Evolutionary conservation across 1,140 invertebrate species (phyloP).

Genomic region (Pentalonia nigronervosa): DNA sequence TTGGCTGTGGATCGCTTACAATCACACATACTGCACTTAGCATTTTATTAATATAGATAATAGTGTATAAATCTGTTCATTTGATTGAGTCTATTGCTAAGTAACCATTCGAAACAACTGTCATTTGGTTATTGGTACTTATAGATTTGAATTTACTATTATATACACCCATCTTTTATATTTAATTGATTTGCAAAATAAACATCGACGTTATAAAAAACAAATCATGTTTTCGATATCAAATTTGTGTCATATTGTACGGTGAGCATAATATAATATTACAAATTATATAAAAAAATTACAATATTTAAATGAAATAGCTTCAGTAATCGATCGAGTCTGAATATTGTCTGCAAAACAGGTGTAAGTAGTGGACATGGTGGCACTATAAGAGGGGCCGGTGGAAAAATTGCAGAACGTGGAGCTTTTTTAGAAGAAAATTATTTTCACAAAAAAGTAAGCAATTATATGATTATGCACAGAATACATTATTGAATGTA

Average conservation of each 20-base stretch:
- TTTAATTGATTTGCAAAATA: neutral
- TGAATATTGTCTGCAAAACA: constrained; percentile 71
- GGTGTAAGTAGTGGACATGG: constrained; percentile 78
- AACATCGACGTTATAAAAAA: neutral
- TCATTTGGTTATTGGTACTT: neutral
- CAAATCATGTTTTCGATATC: neutral
- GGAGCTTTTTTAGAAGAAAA: constrained; percentile 91
- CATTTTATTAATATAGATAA: no score
- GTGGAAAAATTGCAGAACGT: constrained; percentile 89
- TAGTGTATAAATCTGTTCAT: no score
- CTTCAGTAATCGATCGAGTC: neutral
- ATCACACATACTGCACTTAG: no score
- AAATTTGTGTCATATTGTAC: neutral
- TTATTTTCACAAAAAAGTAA: constrained; percentile 90
- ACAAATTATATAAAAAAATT: neutral
- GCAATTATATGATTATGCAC: neutral
- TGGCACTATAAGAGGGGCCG: constrained; percentile 85
- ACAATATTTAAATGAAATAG: neutral
- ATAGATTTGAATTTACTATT: neutral
- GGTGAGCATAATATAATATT: neutral
- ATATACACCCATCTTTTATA: no score
- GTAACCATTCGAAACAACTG: neutral
- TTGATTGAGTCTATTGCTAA: neutral
- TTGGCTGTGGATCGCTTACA: no score
- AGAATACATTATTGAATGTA: neutral